phyloP scores from a whole-genome alignment of 1,140 invertebrate genomes.

The Octopus sinensis region DNA sequence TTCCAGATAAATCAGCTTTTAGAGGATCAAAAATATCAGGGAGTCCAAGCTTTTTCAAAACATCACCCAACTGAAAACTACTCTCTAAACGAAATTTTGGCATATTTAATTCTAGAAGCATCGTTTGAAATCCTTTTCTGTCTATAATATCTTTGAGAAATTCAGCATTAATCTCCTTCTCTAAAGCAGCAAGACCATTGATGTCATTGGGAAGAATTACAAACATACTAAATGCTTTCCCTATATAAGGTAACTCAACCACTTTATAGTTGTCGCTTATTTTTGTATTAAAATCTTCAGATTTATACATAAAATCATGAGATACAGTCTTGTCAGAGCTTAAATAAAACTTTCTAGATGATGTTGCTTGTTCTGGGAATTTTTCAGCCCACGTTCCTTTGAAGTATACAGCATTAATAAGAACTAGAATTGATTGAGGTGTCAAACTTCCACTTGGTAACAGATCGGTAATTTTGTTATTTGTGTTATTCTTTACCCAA shows the following conservation, averaged over 20 bases:
- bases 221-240: conserved; percentile 79
- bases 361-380: conserved; percentile 64
- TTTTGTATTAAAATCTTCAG: too few species aligned
- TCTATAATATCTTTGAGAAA: conserved; percentile 22
- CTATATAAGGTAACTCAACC: conserved; percentile 74
- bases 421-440: conserved; percentile 68
- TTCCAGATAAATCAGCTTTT: conserved; percentile 39
- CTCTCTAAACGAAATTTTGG: conserved; percentile 49
- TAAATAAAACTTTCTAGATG: conserved; percentile 68
- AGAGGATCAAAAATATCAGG: conserved; percentile 25
- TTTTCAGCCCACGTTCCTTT: too few species aligned
- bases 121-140: background rate
- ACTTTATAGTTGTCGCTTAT: conserved; percentile 61
- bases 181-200: conserved; percentile 47
- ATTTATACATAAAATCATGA: too few species aligned
- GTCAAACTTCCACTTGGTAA: conserved; percentile 57
- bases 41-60: conserved; percentile 53
- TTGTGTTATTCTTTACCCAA: conserved; percentile 69
- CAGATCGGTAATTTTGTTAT: conserved; percentile 66
- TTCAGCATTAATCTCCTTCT: conserved; percentile 26
- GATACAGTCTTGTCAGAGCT: too few species aligned
- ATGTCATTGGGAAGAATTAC: conserved; percentile 43
- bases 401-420: too few species aligned
- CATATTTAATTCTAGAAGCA: conserved; percentile 37
- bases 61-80: conserved; percentile 30